Conservation (phyloP, 2,797 vertebrate species). For the Morelia viridis region DNA sequence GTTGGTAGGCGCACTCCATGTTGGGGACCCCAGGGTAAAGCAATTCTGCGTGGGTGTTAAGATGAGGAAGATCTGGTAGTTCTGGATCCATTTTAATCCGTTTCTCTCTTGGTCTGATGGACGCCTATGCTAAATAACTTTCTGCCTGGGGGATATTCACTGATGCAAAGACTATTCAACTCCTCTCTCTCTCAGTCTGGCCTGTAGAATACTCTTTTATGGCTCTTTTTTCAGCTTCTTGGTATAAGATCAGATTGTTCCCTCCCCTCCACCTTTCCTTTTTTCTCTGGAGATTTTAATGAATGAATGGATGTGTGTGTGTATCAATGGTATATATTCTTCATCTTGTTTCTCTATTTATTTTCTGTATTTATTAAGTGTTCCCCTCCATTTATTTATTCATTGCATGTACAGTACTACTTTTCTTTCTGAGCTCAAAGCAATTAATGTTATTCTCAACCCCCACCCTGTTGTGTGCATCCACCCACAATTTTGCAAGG, state of each 20-base stretch:
- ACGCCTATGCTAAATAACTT: not conserved
- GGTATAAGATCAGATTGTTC: not conserved
- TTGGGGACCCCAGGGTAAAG: not conserved
- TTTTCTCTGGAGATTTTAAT: not conserved
- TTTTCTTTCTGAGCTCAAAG: not conserved
- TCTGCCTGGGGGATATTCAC: not conserved
- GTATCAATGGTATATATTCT: not conserved
- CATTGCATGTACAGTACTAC: not conserved
- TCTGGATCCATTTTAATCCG: not conserved
- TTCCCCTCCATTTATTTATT: not conserved
- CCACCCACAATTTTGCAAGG: not conserved
- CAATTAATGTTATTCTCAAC: not conserved
- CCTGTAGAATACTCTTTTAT: not conserved
- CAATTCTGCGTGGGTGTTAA: not conserved
- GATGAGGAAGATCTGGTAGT: not conserved
- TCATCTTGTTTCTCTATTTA: not conserved
- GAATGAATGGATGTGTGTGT: not conserved
- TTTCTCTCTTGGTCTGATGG: not conserved
- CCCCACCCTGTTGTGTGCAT: not conserved
- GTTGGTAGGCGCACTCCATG: not conserved
- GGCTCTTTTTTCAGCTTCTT: not conserved
- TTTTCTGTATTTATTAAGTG: not conserved
- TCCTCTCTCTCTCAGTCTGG: not conserved
- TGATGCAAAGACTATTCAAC: not conserved
- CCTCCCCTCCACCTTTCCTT: not conserved